These are phyloP conservation scores for Numenius phaeopus DNA, from an alignment of 2,797 vertebrate species.

Conservation along the genomic window DNA sequence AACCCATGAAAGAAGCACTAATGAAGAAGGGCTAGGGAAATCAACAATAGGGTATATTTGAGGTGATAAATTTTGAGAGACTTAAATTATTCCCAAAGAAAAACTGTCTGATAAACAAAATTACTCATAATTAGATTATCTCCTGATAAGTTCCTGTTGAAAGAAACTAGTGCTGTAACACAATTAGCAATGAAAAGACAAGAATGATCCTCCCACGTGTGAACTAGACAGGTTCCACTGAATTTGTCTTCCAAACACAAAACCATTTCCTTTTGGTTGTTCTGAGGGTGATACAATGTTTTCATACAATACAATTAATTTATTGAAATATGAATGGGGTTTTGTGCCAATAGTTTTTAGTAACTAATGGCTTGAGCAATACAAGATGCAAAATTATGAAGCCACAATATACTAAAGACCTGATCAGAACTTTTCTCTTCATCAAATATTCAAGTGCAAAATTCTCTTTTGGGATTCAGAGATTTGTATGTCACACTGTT, in stretches of 20 bases:
- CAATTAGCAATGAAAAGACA: constrained; percentile 10
- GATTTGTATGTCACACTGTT: background rate
- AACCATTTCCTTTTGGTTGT: background rate
- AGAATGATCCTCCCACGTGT: background rate
- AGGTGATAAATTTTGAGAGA: background rate
- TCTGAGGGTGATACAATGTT: background rate
- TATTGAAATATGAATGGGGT: background rate
- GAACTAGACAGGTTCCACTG: background rate
- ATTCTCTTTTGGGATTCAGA: background rate
- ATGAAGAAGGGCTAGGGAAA: background rate
- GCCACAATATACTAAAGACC: background rate
- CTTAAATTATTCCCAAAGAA: constrained; percentile 4
- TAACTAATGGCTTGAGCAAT: background rate
- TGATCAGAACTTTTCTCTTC: background rate
- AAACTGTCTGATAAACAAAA: background rate
- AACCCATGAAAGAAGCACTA: background rate
- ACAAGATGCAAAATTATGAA: background rate
- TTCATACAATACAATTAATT: constrained; percentile 13
- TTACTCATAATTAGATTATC: background rate
- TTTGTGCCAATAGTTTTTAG: background rate
- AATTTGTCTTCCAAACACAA: background rate
- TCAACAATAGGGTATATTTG: background rate
- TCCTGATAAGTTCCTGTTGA: background rate
- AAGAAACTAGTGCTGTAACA: constrained; percentile 30
- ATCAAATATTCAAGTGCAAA: background rate